Conservation (phyloP, 1,140 invertebrate species). For the Ceratosolen solmsi region DNA sequence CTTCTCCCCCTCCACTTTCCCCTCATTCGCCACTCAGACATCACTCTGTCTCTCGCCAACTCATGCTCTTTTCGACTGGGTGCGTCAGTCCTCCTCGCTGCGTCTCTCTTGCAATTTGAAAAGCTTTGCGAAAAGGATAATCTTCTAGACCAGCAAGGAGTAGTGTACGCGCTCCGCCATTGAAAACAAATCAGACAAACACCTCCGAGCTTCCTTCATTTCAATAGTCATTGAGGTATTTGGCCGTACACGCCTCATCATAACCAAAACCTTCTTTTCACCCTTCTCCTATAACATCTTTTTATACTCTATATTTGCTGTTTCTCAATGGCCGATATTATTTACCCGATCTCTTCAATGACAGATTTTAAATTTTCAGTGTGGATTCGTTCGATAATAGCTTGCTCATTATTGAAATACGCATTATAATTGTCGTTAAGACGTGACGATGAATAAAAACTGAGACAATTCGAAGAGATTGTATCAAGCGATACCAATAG, state of each 20-base stretch:
- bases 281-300: background rate
- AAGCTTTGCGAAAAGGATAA: slow-evolving; percentile 42
- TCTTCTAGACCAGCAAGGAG: background rate
- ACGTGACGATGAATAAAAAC: too few relatives aligned
- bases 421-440: too few relatives aligned
- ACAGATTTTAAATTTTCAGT: background rate
- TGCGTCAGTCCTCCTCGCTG: background rate
- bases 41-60: background rate
- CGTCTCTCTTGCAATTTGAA: slow-evolving; percentile 18
- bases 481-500: too few relatives aligned
- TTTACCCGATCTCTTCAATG: background rate
- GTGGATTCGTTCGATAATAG: too few relatives aligned
- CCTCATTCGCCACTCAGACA: background rate
- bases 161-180: background rate
- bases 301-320: background rate
- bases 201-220: slow-evolving; percentile 24
- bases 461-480: too few relatives aligned
- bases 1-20: background rate
- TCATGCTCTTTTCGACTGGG: background rate
- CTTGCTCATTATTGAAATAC: too few relatives aligned
- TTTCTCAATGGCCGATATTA: background rate
- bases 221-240: slow-evolving; percentile 39
- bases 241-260: background rate
- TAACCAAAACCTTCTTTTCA: background rate
- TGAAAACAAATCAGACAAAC: slow-evolving; percentile 20